phyloP scores from a whole-genome alignment of 1,140 invertebrate species.

The Phocides pigmalion region DNA sequence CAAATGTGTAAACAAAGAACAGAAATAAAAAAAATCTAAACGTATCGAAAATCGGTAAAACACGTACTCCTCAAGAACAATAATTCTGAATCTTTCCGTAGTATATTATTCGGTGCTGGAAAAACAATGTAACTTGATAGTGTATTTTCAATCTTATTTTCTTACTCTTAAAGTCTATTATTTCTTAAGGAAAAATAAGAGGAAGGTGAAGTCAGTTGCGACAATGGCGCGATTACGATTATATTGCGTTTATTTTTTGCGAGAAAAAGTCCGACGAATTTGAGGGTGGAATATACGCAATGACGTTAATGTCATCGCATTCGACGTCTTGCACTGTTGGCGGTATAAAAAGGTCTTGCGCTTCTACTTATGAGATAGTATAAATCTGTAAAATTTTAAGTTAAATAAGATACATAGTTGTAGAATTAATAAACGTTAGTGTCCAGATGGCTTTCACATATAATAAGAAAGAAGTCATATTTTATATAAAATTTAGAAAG shows the following conservation, averaged over 20 bases:
- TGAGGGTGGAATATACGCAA: constrained; percentile 33
- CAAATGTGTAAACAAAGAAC: background rate
- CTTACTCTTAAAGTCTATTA: background rate
- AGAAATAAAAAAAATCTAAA: constrained; percentile 7
- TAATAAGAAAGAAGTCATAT: too few species aligned
- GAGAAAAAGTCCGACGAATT: constrained; percentile 38
- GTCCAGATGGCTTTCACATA: too few species aligned
- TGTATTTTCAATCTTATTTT: constrained; percentile 7
- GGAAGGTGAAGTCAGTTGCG: constrained; percentile 39
- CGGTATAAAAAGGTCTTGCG: too few species aligned
- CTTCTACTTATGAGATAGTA: too few species aligned
- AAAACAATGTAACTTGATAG: constrained; percentile 2
- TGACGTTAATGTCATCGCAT: constrained; percentile 22
- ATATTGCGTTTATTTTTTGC: constrained; percentile 43
- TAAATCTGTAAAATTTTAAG: too few species aligned
- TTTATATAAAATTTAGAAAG: too few species aligned
- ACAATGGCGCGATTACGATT: constrained; percentile 45
- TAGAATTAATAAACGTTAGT: too few species aligned
- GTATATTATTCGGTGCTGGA: constrained; percentile 23
- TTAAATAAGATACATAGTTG: too few species aligned
- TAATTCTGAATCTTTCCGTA: constrained; percentile 25
- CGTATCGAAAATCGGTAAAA: constrained; percentile 25
- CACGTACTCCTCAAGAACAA: constrained; percentile 15
- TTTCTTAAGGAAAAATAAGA: constrained; percentile 1
- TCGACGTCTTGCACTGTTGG: too few species aligned